Evolutionary conservation across 2,113 vertebrate species (phyloP).

Genomic region (Isichthys henryi): DNA sequence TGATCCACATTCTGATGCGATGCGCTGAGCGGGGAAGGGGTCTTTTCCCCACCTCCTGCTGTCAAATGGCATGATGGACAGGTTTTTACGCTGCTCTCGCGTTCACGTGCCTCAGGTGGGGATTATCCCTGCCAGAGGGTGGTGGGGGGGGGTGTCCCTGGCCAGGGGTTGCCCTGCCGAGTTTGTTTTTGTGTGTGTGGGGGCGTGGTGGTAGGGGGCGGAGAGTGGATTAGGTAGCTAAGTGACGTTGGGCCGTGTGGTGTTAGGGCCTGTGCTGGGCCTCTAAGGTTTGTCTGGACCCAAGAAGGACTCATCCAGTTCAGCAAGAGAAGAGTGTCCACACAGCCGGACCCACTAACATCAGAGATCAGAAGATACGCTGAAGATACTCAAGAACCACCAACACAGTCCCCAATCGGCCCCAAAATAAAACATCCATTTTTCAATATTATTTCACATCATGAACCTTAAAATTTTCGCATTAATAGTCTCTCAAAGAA

Average conservation of each 20-base stretch:
- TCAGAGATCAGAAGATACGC: not conserved
- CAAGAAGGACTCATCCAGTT: not conserved
- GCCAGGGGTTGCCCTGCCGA: not conserved
- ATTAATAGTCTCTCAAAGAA: not conserved
- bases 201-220: not conserved
- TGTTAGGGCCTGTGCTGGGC: not conserved
- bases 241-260: not conserved
- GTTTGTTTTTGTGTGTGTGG: not conserved
- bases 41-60: not conserved
- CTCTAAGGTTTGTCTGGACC: not conserved
- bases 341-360: too few relatives aligned
- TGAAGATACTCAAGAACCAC: not conserved
- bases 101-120: not conserved
- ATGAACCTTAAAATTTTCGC: not conserved
- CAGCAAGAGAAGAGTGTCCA: not conserved
- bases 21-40: not conserved
- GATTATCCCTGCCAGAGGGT: not conserved
- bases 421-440: not conserved
- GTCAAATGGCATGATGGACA: not conserved
- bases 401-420: not conserved
- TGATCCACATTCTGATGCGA: not conserved
- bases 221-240: not conserved
- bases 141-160: not conserved
- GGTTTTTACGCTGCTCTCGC: not conserved
- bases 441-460: not conserved